A percentile compares a stretch with the other conserved stretches of the same genome.
These are phyloP conservation scores for Macquaria australasica DNA, from an alignment of 2,113 vertebrate genomes.

Conservation along the genomic window DNA sequence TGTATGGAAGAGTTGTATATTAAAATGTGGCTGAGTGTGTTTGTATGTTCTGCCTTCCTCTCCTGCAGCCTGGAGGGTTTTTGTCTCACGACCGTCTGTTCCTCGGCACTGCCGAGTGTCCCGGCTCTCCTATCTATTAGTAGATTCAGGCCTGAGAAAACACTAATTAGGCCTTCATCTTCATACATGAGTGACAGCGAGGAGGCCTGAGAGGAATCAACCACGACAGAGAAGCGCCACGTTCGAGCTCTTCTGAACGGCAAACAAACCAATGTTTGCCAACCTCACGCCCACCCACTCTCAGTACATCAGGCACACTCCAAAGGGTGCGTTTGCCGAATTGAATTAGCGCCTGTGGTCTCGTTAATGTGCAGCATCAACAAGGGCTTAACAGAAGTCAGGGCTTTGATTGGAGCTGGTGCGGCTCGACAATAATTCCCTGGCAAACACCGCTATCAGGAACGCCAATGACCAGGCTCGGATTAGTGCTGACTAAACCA, in stretches of 20 bases:
- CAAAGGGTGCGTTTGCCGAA: constrained; percentile 51
- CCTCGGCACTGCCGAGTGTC: background rate
- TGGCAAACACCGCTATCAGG: constrained; percentile 59
- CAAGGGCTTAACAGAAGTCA: constrained; percentile 43
- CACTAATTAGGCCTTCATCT: constrained; percentile 16
- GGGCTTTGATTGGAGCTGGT: constrained; percentile 34
- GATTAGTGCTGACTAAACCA: constrained; percentile 49
- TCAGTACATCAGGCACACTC: constrained; percentile 22
- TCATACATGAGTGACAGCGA: background rate
- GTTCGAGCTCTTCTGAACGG: background rate
- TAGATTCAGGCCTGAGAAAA: constrained; percentile 2
- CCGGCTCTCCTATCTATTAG: background rate
- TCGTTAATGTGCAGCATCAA: constrained; percentile 60
- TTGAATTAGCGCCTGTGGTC: constrained; percentile 60
- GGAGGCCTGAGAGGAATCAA: background rate
- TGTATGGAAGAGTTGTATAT: background rate
- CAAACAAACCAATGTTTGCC: constrained; percentile 27
- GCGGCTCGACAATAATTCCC: constrained; percentile 42
- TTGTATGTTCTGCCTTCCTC: background rate
- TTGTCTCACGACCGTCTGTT: background rate
- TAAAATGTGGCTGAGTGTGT: background rate
- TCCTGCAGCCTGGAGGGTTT: background rate
- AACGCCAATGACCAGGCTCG: constrained; percentile 33
- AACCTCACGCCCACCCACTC: background rate
- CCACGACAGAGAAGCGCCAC: background rate